Percentiles rank a stretch among this genome's conserved stretches.
Evolutionary conservation across 2,113 vertebrate genomes (phyloP).

Genomic region (Tychaedon coryphoeus): DNA sequence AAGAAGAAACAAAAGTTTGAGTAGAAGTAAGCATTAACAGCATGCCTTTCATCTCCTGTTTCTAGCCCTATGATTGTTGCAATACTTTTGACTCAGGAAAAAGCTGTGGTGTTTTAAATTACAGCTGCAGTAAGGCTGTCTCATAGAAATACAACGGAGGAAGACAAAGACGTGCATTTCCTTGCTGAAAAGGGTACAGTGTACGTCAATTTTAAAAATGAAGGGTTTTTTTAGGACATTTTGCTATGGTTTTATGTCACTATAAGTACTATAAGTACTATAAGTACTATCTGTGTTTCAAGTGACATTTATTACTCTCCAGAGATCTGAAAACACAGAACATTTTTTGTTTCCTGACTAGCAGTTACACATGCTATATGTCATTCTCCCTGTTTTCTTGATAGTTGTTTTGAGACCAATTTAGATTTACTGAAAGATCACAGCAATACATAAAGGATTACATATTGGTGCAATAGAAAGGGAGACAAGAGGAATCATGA

Average conservation of each 20-base stretch:
- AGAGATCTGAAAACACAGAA: not conserved
- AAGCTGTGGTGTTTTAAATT: not conserved
- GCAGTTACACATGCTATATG: not conserved
- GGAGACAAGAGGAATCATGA: not conserved
- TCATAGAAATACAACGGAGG: not conserved
- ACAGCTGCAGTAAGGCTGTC: not conserved
- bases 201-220: constrained; percentile 34
- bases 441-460: not conserved
- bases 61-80: not conserved
- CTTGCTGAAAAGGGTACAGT: not conserved
- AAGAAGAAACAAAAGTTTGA: not conserved
- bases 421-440: constrained; percentile 35
- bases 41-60: not conserved
- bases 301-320: constrained; percentile 47
- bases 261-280: constrained; percentile 40
- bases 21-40: not conserved
- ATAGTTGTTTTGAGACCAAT: constrained; percentile 23
- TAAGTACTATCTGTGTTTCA: constrained; percentile 41
- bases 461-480: not conserved
- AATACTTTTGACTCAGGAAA: not conserved
- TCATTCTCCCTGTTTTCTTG: constrained; percentile 23
- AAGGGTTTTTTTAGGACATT: not conserved
- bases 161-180: not conserved
- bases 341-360: constrained; percentile 38
- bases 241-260: constrained; percentile 20